Evolutionary conservation across 1,140 invertebrate species (phyloP).

Genomic region (Tetragonula clypearis): DNA sequence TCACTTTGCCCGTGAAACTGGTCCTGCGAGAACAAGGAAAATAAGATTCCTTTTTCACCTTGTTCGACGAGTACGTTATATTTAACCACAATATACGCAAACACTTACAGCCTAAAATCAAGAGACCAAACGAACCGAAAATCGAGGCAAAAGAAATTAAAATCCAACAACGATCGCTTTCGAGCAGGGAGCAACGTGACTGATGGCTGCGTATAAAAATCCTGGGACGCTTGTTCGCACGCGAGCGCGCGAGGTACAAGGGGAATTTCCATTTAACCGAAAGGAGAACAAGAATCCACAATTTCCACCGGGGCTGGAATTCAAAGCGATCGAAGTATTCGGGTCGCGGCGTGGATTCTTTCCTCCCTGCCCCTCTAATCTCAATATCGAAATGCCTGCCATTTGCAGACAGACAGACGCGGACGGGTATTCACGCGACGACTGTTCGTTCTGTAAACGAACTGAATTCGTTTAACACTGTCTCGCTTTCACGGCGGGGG

Average conservation of each 20-base stretch:
- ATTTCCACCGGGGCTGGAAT: slow-evolving; percentile 23
- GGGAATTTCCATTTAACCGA: slow-evolving; percentile 14
- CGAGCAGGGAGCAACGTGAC: background rate
- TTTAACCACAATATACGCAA: too few species aligned
- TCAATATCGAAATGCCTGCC: slow-evolving; percentile 19
- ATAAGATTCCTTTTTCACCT: too few species aligned
- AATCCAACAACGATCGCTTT: background rate
- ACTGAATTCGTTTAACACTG: background rate
- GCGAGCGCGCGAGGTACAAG: background rate
- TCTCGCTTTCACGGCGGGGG: too few species aligned
- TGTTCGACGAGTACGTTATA: too few species aligned
- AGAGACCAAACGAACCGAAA: too few species aligned
- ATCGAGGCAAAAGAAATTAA: background rate
- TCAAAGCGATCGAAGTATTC: slow-evolving; percentile 34
- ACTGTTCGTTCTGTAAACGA: background rate
- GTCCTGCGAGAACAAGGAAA: too few species aligned
- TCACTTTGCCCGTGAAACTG: too few species aligned
- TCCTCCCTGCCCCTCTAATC: slow-evolving; percentile 4
- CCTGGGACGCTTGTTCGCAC: background rate
- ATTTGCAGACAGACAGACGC: background rate
- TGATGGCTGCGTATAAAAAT: background rate
- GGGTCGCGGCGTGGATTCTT: background rate
- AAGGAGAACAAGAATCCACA: slow-evolving; percentile 10
- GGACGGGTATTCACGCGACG: background rate
- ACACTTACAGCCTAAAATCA: too few species aligned